Base-by-base conservation (phyloP, 1,140 invertebrate species). In the Apis dorsata region DNA sequence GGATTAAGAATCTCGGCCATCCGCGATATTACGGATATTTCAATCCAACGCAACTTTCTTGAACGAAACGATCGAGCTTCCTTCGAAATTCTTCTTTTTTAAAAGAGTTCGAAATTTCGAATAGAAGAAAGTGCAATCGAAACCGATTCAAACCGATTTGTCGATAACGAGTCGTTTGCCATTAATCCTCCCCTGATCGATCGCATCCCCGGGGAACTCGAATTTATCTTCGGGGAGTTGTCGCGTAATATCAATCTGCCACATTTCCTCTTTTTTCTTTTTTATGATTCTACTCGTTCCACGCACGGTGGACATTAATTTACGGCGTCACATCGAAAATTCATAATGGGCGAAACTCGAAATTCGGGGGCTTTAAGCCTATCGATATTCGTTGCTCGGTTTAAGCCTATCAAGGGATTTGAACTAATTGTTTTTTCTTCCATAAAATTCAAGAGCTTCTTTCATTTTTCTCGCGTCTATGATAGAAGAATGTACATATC, bases 311-410 rank as follows among this genome's bases (percentile, higher is more conserved):
- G 57, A 55, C 51, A 13, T 24, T 21, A 66, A 77, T 77, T 55
- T 77, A 77, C 24, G 15, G n/a, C 44, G 73, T 76, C 49, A 10
- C 60, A 53, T 53, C 19, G 49, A 77, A 77, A 77, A 66, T 77
- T 77, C 49, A 55, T 55, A 77, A 66, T n/a, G 28, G 19, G 17
- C 60, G 51, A 65, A 53, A 55, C 53, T 44, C 63, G 13, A 68
- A 77, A 51, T 77, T 77, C 13, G 63, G 28, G 24, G 28, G 28
- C 12, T 66, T 68, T 68, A 55, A 77, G 75, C 75, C 63, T n/a
- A 77, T 77, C 75, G 75, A 55, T 63, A 53, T 77, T 77, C 63
- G 44, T 17, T 19, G 51, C 51, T 66, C 51, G 63, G 12, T 21
- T 77, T 77, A 51, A 68, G 21, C 75, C 63, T 51, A 55, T 66